Base-by-base conservation (phyloP, 2,888 invertebrate genomes). In the Strigamia maritima region DNA sequence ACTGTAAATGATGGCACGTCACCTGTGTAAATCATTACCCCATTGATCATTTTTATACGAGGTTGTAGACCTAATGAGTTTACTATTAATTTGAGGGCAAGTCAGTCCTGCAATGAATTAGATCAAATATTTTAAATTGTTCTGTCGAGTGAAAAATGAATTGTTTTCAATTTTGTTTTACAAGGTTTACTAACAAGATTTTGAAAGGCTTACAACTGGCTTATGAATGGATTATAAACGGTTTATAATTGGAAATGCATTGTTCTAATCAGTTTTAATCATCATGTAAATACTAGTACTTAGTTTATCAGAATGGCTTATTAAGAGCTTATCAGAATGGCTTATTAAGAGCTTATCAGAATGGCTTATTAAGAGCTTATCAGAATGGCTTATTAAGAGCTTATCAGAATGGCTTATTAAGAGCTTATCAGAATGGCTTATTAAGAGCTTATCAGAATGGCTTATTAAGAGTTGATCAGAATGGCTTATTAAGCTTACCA, bases 61-160 rank as follows among this genome's bases (percentile, higher is more conserved):
- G 65, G 28, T 65, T 28, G 26, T 65, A 65, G 65, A 28, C 65
- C 65, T 65, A 65, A 65, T 65, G 65, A 65, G 65, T 26, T 65
- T 1, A 26, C 26, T 24, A 65, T 65, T 65, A 65, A 65, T 65
- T 65, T 12, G 65, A 65, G 65, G 65, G 26, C 24, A 7, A 26
- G 65, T 65, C 65, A 14, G 26, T 65, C 12, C 10, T 10, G 65
- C 65, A 65, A 65, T 65, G 26, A 65, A 65, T 65, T 65, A 65
- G 16, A 26, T 26, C 24, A 14, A 24, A 65, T n/a, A 65, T 1
- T 65, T 24, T 49, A 16, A 40, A 40, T 49, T 49, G 49, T 19
- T 6, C n/a, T 49, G 49, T 49, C n/a, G 49, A 40, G 40, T 40
- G 6, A 40, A 40, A 12, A 40, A 40, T 31, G 31, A 31, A 4